phyloP scores from a whole-genome alignment of 2,113 vertebrate species.

The Malurus alboscapulatus region DNA sequence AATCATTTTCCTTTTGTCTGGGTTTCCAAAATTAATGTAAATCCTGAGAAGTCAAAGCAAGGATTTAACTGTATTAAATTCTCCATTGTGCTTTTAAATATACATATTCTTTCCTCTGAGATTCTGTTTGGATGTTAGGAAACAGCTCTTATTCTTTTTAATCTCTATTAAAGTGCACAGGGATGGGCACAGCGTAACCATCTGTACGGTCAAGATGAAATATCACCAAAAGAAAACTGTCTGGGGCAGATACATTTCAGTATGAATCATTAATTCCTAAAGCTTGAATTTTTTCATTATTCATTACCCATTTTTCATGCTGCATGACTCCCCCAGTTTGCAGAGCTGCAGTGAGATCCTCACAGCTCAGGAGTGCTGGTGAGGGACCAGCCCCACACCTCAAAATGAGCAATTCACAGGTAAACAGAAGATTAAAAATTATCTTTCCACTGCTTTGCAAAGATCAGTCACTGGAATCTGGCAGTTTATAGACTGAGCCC shows the following conservation, averaged over 20 bases:
- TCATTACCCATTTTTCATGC: constrained; percentile 28
- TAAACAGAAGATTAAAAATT: background rate
- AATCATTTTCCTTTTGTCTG: background rate
- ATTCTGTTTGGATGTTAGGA: background rate
- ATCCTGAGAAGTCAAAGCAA: constrained; percentile 24
- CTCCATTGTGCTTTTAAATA: constrained; percentile 27
- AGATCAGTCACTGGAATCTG: background rate
- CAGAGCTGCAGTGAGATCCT: background rate
- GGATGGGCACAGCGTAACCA: background rate
- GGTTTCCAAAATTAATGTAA: constrained; percentile 18
- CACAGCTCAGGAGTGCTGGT: background rate
- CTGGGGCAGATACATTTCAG: constrained; percentile 44
- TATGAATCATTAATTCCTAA: constrained; percentile 55
- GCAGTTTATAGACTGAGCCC: background rate
- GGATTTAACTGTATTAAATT: constrained; percentile 18
- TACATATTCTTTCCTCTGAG: background rate
- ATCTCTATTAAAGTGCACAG: background rate
- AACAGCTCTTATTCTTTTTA: constrained; percentile 6
- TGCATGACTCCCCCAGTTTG: background rate
- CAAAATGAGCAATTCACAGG: background rate
- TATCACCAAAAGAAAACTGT: constrained; percentile 50
- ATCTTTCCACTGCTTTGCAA: background rate
- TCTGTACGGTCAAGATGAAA: background rate
- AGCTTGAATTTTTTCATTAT: constrained; percentile 30
- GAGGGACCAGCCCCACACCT: background rate